Base-by-base conservation (phyloP, 2,888 invertebrate species). In the Amphiduros pacificus region DNA sequence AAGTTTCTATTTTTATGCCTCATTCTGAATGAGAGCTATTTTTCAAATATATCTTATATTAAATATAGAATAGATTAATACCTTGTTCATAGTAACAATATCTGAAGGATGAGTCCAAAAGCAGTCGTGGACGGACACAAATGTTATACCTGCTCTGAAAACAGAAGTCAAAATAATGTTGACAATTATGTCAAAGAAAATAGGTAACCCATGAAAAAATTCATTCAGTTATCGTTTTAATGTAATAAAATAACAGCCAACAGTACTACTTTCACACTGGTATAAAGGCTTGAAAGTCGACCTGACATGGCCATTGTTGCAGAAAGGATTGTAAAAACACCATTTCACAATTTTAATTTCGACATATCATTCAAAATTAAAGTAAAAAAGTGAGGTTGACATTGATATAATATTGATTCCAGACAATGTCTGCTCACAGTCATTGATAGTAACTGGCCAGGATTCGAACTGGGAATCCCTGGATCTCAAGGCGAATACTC, bases 51-150 rank as follows among this genome's bases (percentile, higher is more conserved):
- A 36, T 48, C n/a, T 6, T 48, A 17, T 27, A 51, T n/a, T 24
- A 17, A 17, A 24, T 24, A 51, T n/a, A 17, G 17, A 51, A 24
- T 51, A 27, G n/a, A 22, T 51, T 9, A 9, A 77, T 84, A 92
- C 92, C 87, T 88, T 87, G 82, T 94, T 98, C 94, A 99, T 93
- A 52, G 85, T 83, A 62, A 91, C 88, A 48, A 97, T 93, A 32
- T 90, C 88, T 70, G 87, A 87, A 0, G 98, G 90, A 84, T 99
- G 99, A 0, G 99, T 99, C 99, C 99, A 99, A 85, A 90, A 99
- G 82, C 98, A 99, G 84, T 99, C 99, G 84, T 99, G 99, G 26
- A 99, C 96, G 0, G 98, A 96, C 5, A 94, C 92, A 85, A 94
- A 99, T 49, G 93, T 91, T 58, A 97, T 86, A 0, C 90, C 93